phyloP scores from a whole-genome alignment of 1,140 invertebrate species.

The Cydia fagiglandana region DNA sequence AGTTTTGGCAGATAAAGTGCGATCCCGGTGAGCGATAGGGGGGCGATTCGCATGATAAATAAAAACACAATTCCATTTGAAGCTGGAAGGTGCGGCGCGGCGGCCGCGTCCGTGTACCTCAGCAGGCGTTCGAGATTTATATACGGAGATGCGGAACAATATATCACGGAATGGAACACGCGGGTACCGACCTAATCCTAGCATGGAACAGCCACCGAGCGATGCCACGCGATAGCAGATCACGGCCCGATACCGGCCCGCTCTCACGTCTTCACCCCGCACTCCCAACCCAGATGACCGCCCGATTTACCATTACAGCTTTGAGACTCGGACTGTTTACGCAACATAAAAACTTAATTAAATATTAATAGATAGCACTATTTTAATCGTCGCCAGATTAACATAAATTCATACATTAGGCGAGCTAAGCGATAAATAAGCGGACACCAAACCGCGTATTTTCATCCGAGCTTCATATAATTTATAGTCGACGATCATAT shows the following conservation, averaged over 20 bases:
- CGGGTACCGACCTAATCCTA: slow-evolving; percentile 76
- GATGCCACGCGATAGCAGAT: slow-evolving; percentile 71
- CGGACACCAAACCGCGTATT: slow-evolving; percentile 73
- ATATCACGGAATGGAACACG: slow-evolving; percentile 72
- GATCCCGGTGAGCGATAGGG: slow-evolving; percentile 73
- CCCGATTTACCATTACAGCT: slow-evolving; percentile 39
- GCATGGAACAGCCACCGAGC: slow-evolving; percentile 68
- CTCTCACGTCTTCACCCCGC: slow-evolving; percentile 47
- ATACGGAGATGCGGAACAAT: slow-evolving; percentile 74
- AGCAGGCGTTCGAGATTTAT: slow-evolving; percentile 79
- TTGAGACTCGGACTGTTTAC: slow-evolving; percentile 35
- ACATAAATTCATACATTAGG: slow-evolving; percentile 71
- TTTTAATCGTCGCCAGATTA: slow-evolving; percentile 58
- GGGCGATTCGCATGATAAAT: slow-evolving; percentile 77
- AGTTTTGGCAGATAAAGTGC: slow-evolving; percentile 72
- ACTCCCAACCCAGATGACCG: slow-evolving; percentile 42
- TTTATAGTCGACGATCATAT: slow-evolving; percentile 78
- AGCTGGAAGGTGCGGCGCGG: slow-evolving; percentile 66
- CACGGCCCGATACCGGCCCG: slow-evolving; percentile 56
- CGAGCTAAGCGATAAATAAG: slow-evolving; percentile 75
- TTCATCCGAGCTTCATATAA: slow-evolving; percentile 76
- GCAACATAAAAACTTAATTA: slow-evolving; percentile 53
- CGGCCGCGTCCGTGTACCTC: slow-evolving; percentile 76
- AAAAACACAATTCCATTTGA: slow-evolving; percentile 79
- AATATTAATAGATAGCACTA: slow-evolving; percentile 61